Percentiles rank a stretch among this genome's conserved stretches.
Evolutionary conservation across 2,113 vertebrate genomes (phyloP).

Genomic region (Melanerpes formicivorus): DNA sequence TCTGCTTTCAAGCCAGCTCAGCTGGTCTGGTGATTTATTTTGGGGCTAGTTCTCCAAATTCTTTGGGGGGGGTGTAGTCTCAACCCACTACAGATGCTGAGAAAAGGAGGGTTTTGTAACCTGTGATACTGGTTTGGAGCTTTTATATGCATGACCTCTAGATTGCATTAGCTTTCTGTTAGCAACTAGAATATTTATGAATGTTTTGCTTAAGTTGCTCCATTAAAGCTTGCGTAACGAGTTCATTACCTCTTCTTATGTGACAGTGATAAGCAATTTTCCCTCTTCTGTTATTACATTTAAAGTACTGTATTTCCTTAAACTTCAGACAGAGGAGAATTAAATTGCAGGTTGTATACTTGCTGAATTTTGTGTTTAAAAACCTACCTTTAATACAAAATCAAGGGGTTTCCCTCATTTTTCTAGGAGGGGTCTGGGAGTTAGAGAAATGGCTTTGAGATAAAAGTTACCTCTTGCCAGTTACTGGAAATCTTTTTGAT

Average conservation of each 20-base stretch:
- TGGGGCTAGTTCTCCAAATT: no score
- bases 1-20: no score
- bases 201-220: slow-evolving; percentile 9
- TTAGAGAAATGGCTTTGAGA: neutral
- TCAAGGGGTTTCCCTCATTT: neutral
- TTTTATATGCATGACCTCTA: neutral
- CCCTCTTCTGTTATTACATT: neutral
- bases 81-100: neutral
- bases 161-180: slow-evolving; percentile 19
- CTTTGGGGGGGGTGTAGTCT: no score
- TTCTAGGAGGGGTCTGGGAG: neutral
- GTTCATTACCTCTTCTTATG: slow-evolving; percentile 34
- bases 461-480: neutral
- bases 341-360: neutral
- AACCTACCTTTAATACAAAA: neutral
- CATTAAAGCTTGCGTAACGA: slow-evolving; percentile 20
- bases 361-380: neutral
- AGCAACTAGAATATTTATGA: slow-evolving; percentile 49
- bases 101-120: neutral
- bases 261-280: slow-evolving; percentile 43
- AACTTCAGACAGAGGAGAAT: neutral
- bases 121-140: neutral
- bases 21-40: no score
- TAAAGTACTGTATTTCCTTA: slow-evolving; percentile 19
- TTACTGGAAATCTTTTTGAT: neutral